Percentiles rank a stretch among this genome's conserved stretches.
Evolutionary conservation across 2,888 invertebrate genomes (phyloP).

Genomic region (Keiferia lycopersicella): DNA sequence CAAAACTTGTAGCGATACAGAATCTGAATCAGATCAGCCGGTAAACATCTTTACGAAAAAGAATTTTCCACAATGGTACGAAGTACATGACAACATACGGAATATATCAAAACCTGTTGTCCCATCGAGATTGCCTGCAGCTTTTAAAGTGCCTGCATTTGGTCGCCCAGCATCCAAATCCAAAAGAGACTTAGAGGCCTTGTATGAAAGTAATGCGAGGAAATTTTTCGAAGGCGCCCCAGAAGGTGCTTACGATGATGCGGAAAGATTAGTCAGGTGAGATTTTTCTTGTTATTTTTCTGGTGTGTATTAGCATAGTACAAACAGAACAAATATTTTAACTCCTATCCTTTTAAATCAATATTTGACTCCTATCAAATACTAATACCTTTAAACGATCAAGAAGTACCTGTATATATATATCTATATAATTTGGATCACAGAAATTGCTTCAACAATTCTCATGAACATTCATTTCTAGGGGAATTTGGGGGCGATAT

Average conservation of each 20-base stretch:
- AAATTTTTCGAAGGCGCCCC: slow-evolving; percentile 62
- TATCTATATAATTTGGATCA: too few species aligned
- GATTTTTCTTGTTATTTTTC: background rate
- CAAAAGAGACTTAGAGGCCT: slow-evolving; percentile 39
- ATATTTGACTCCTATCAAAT: too few species aligned
- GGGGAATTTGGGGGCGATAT: too few species aligned
- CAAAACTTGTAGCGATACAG: too few species aligned
- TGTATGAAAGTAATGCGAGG: slow-evolving; percentile 49
- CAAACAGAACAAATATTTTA: too few species aligned
- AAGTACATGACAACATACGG: slow-evolving; percentile 44
- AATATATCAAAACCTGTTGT: slow-evolving; percentile 54
- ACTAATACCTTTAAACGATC: too few species aligned
- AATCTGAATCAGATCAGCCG: slow-evolving; percentile 26
- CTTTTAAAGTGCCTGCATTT: slow-evolving; percentile 60
- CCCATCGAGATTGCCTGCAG: slow-evolving; percentile 53
- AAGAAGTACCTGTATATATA: too few species aligned
- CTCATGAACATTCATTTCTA: too few species aligned
- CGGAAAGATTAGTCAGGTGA: slow-evolving; percentile 55
- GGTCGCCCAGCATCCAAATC: slow-evolving; percentile 46
- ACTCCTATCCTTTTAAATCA: too few species aligned
- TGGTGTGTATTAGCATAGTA: too few species aligned
- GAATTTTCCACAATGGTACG: slow-evolving; percentile 53
- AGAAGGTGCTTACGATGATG: slow-evolving; percentile 62
- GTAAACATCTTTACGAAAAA: slow-evolving; percentile 48
- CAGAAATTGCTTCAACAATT: too few species aligned